Percentiles rank a stretch among this genome's conserved stretches.
These are phyloP conservation scores for Campoletis raptor DNA, from an alignment of 2,888 invertebrate species.

Conservation along the genomic window DNA sequence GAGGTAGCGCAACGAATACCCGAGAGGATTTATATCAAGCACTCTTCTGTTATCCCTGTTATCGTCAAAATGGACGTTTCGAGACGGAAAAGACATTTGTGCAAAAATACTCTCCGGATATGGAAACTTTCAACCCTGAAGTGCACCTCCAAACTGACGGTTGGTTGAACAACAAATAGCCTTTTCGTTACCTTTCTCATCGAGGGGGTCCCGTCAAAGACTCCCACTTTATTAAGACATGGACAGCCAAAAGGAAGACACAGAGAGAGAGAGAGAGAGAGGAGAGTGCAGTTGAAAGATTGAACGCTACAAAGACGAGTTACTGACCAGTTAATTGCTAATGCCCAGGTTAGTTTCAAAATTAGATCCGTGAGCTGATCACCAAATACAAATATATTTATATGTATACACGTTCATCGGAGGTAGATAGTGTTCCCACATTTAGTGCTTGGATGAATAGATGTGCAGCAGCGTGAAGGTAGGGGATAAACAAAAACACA, in stretches of 20 bases:
- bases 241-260: constrained; percentile 6
- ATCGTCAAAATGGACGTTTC: constrained; percentile 4
- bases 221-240: constrained; percentile 36
- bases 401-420: constrained; percentile 15
- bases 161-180: constrained; percentile 36
- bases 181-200: neutral
- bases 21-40: constrained; percentile 45
- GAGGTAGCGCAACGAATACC: constrained; percentile 51
- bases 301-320: constrained; percentile 12
- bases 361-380: constrained; percentile 23
- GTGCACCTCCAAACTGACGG: constrained; percentile 8
- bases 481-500: constrained; percentile 57
- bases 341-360: constrained; percentile 43
- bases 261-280: neutral
- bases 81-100: constrained; percentile 6
- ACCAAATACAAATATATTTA: constrained; percentile 1
- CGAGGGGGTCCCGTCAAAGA: constrained; percentile 25
- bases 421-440: constrained; percentile 27
- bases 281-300: neutral
- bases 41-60: constrained; percentile 8
- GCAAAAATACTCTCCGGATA: constrained; percentile 25
- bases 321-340: constrained; percentile 28
- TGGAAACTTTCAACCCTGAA: constrained; percentile 8
- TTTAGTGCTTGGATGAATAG: constrained; percentile 64
- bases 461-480: constrained; percentile 49